phyloP scores from a whole-genome alignment of 2,888 invertebrate genomes.

The Tinea pellionella region DNA sequence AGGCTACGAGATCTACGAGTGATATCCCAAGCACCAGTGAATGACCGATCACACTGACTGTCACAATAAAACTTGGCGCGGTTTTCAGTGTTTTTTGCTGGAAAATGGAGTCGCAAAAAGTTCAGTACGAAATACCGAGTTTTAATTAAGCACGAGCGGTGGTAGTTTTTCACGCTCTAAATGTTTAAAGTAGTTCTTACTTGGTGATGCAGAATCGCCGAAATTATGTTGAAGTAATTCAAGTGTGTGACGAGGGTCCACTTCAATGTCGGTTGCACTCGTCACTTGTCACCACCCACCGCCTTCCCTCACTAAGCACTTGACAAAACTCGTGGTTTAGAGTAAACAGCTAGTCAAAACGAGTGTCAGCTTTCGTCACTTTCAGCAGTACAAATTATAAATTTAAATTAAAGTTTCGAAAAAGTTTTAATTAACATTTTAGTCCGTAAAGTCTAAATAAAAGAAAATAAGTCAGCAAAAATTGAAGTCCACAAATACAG shows the following conservation, averaged over 20 bases:
- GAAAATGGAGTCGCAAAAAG: too few species aligned
- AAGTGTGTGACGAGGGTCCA: slow-evolving; percentile 12
- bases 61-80: too few species aligned
- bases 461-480: background rate
- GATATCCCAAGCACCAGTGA: too few species aligned
- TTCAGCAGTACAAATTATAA: too few species aligned
- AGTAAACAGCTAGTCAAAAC: too few species aligned
- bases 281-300: background rate
- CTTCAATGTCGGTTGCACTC: background rate
- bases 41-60: too few species aligned
- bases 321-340: background rate
- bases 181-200: slow-evolving; percentile 15
- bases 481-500: background rate
- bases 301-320: background rate
- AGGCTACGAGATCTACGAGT: too few species aligned
- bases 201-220: slow-evolving; percentile 19
- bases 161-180: background rate
- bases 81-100: too few species aligned
- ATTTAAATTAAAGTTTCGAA: too few species aligned
- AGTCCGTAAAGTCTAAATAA: background rate
- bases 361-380: too few species aligned
- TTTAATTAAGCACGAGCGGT: background rate
- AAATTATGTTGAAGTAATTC: slow-evolving; percentile 14
- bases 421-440: background rate
- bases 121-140: background rate